Evolutionary conservation across 1,140 invertebrate genomes (phyloP), one percentile per base, ranked within the genome.

Genomic region (Drosophila bocqueti): DNA sequence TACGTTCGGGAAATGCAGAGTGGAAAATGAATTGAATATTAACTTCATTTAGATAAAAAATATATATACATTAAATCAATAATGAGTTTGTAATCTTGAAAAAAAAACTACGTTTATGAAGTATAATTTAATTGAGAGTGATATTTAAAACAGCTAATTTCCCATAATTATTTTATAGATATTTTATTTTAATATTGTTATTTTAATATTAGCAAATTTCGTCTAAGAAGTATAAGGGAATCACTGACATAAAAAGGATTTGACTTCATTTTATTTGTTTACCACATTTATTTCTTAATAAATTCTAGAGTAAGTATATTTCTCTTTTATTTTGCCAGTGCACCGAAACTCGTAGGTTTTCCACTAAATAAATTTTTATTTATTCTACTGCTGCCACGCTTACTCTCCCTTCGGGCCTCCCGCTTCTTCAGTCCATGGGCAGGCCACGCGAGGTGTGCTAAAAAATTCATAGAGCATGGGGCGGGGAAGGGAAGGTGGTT

Each of bases 301-400:
- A 21, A 36, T 9, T 24, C 4, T 0, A 38, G 0, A n/a, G 3
- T 0, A 8, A n/a, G 4, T n/a, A 36, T 15, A 16, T 36, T 40
- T 62, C 5, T 6, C 26, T 29, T 29, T 29, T 29, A 29, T 29
- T 38, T 34, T 31, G 1, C 11, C 6, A 73, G 67, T 71, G 67
- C 40, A 73, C 38, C 69, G 24, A 73, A 73, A 73, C 69, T 73
- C 52, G 47, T 31, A 42, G 47, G 66, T 42, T 69, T 81, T 85
- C 62, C 57, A 74, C 74, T 76, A 68, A 89, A 83, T 83, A 78
- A 80, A 83, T 62, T 83, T 81, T 66, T 75, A 89, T 87, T 73
- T 73, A 73, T 73, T 73, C 50, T 50, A 36, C 49, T 36, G 54
- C 54, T 52, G 36, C 50, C 63, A 24, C 29, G 47, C 47, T 43